Evolutionary conservation across 2,797 vertebrate genomes (phyloP).

Genomic region (Lemur catta): DNA sequence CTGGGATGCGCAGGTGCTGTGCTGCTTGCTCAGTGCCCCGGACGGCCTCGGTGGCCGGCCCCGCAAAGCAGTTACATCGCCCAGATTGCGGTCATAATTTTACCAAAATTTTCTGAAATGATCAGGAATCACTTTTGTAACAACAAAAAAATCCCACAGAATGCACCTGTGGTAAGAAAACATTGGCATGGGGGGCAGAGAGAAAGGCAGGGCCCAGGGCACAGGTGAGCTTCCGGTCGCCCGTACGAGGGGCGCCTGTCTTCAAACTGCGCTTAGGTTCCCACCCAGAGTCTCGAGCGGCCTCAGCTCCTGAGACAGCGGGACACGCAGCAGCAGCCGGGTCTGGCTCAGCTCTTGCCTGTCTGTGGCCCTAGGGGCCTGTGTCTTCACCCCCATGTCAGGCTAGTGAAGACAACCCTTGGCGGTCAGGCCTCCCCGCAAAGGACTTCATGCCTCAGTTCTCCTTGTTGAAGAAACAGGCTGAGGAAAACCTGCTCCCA

Average conservation of each 20-base stretch:
- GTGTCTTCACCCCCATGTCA: neutral
- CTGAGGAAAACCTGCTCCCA: neutral
- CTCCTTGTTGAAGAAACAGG: neutral
- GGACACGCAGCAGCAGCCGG: neutral
- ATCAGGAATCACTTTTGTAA: neutral
- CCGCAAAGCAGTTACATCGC: neutral
- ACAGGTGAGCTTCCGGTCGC: neutral
- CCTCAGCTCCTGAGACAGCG: too few relatives aligned
- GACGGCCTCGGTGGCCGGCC: neutral
- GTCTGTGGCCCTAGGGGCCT: neutral
- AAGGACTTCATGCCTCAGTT: neutral
- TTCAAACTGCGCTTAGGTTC: neutral
- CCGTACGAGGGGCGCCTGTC: neutral
- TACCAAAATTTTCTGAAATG: neutral
- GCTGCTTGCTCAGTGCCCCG: neutral
- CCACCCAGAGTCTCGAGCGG: neutral
- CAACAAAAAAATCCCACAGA: neutral
- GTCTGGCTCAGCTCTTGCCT: neutral
- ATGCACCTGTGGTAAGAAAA: neutral
- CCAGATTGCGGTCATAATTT: neutral
- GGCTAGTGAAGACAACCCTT: neutral
- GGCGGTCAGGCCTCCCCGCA: neutral
- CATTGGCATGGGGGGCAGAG: neutral
- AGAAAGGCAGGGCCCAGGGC: neutral
- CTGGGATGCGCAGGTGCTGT: neutral